phyloP scores from a whole-genome alignment of 2,113 vertebrate genomes.

The Oncorhynchus mykiss region DNA sequence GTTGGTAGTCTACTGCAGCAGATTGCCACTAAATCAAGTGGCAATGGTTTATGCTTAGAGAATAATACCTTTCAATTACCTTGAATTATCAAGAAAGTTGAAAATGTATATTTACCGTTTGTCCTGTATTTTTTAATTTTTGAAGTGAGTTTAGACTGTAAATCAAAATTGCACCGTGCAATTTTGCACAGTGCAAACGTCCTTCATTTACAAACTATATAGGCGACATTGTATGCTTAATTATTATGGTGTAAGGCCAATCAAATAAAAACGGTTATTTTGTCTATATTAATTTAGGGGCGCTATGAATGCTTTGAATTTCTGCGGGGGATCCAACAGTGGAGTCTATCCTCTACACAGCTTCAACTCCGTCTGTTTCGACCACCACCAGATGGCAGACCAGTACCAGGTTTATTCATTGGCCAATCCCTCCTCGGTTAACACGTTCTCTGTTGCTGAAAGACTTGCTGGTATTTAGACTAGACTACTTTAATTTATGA shows the following conservation, averaged over 20 bases:
- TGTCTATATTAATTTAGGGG: neutral
- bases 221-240: neutral
- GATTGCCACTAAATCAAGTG: too few relatives aligned
- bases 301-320: conserved; percentile 69
- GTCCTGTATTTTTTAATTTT: too few relatives aligned
- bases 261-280: too few relatives aligned
- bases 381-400: conserved; percentile 73
- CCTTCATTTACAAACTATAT: too few relatives aligned
- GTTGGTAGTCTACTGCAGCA: neutral
- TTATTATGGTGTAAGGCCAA: neutral
- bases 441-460: conserved; percentile 72
- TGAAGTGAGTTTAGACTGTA: too few relatives aligned
- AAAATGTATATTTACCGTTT: too few relatives aligned
- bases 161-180: too few relatives aligned
- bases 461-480: conserved; percentile 70
- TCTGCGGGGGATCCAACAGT: conserved; percentile 51
- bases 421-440: conserved; percentile 41
- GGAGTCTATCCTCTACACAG: conserved; percentile 49
- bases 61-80: too few relatives aligned
- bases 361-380: conserved; percentile 60
- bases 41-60: too few relatives aligned
- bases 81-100: too few relatives aligned
- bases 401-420: conserved; percentile 60
- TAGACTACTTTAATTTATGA: too few relatives aligned
- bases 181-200: too few relatives aligned